Base-by-base conservation (phyloP, 2,113 vertebrate genomes). In the Oxyruncus cristatus region DNA sequence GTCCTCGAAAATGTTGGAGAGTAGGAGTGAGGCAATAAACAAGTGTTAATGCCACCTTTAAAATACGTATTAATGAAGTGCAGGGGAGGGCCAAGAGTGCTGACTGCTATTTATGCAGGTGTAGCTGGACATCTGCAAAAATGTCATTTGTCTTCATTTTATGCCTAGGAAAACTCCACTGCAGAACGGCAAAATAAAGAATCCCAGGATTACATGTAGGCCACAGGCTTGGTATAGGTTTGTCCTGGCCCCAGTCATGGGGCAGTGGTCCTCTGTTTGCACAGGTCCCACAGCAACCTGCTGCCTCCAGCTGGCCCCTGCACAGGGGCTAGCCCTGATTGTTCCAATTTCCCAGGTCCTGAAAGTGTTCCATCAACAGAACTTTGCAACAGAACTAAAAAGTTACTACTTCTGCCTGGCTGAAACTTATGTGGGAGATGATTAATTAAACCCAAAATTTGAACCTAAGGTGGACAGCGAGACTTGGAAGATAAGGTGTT, bases 1-100 rank as follows among this genome's bases (percentile, higher is more conserved):
- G 19, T 63, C 46, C 24, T 12, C 0, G 0, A 32, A 3, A 7
- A 50, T 0, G 0, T 5, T 66, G 52, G 26, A 46, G 56, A 62
- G 70, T 62, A 47, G 74, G 80, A 92, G 68, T 37, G 85, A 87
- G 47, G 37, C 79, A 75, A 46, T 24, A 22, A 92, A 71, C 53
- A 62, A 50, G 30, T 28, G 53, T 50, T 78, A 63, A 66, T 32
- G 35, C n/a, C 77, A 59, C 8, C 42, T 63, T 83, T 93, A 88
- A 89, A 70, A 33, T 17, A 15, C 0, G 0, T 62, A 52, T 85
- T 92, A 86, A 78, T 52, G 2, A 9, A 49, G 37, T 9, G 32
- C 32, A 81, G 68, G 47, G 46, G 67, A 92, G 30, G 62, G 35
- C 35, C n/a, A 80, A 59, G 41, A 33, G 9, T 5, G 30, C 42